Evolutionary conservation across 2,888 invertebrate genomes (phyloP).

Genomic region (Chaitophorus viminalis): DNA sequence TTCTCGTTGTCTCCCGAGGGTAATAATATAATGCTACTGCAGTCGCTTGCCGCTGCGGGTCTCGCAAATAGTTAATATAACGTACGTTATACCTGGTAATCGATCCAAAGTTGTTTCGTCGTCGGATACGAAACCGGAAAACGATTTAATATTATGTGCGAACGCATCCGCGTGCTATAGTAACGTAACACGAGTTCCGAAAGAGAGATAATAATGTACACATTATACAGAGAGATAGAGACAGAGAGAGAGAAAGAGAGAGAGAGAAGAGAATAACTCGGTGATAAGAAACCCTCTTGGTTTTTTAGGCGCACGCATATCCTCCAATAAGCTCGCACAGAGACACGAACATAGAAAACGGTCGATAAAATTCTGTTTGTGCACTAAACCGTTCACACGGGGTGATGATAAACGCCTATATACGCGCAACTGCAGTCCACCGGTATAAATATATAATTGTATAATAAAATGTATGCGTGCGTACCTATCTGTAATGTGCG

Average conservation of each 20-base stretch:
- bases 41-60: no score
- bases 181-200: not conserved
- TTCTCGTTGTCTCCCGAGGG: no score
- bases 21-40: no score
- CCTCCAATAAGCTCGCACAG: not conserved
- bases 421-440: not conserved
- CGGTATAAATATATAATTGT: not conserved
- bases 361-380: slow-evolving; percentile 38
- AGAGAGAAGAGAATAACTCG: slow-evolving; percentile 11
- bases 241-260: not conserved
- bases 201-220: no score
- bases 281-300: slow-evolving; percentile 29
- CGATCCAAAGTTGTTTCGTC: not conserved
- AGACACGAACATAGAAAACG: not conserved
- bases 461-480: not conserved
- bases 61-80: no score
- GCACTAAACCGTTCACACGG: slow-evolving; percentile 44
- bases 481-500: slow-evolving; percentile 14
- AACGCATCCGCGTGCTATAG: not conserved
- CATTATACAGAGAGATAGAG: no score
- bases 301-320: not conserved
- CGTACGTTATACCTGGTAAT: not conserved
- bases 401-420: slow-evolving; percentile 10
- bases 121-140: not conserved
- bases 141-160: not conserved